Evolutionary conservation across 2,888 invertebrate genomes (phyloP).

Genomic region (Scelioninae gen. 1): DNA sequence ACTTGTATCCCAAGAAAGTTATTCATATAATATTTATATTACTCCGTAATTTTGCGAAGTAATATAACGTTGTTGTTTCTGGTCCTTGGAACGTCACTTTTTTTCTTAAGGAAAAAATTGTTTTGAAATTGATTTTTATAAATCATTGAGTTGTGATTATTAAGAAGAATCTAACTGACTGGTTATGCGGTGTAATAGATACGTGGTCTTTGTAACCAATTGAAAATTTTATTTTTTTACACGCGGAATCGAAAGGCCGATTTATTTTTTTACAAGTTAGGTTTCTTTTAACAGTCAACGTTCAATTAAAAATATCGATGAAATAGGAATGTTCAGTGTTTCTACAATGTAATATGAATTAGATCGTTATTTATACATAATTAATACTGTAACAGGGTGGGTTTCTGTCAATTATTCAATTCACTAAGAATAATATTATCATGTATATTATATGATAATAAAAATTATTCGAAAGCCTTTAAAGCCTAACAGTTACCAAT

Average conservation of each 20-base stretch:
- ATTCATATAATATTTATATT: constrained; percentile 58
- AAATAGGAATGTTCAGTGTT: constrained; percentile 2
- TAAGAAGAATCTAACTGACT: neutral
- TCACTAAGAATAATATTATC: neutral
- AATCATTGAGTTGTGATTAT: neutral
- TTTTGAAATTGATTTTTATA: constrained; percentile 7
- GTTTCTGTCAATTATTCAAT: neutral
- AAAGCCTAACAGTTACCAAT: no score
- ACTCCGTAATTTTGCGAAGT: constrained; percentile 29
- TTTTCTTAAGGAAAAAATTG: constrained; percentile 3
- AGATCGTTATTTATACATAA: constrained; percentile 7
- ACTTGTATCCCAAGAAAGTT: constrained; percentile 27
- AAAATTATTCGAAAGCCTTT: neutral
- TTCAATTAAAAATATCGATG: neutral
- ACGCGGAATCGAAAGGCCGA: no score
- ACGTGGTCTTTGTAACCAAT: no score
- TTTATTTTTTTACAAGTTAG: no score
- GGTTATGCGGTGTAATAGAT: no score
- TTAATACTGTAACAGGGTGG: neutral
- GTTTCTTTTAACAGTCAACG: neutral
- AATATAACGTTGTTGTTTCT: constrained; percentile 38
- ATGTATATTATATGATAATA: no score
- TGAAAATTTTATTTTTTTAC: no score
- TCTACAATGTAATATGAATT: neutral
- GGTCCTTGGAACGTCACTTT: constrained; percentile 28